Evolutionary conservation across 2,888 invertebrate species (phyloP), one percentile per base, ranked within the genome.

Genomic region (Pristionchus fissidentatus): DNA sequence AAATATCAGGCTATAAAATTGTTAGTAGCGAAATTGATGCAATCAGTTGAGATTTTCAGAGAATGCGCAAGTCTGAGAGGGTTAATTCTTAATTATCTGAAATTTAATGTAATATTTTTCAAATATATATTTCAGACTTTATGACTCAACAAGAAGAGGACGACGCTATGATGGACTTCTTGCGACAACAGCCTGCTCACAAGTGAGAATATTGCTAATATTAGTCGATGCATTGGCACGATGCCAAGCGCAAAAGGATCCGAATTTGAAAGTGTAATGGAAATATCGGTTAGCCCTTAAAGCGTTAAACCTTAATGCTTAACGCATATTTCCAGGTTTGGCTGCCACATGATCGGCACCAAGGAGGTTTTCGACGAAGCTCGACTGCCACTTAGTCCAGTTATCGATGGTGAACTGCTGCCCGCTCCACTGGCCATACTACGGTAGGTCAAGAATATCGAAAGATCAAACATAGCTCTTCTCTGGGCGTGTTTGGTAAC

Each of bases 331-430:
- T 87, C 83, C 84, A 89, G 89, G 85, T 84, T 87, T 52, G 87
- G 86, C n/a, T 84, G 85, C 49, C 86, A 87, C 38, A 87, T 90
- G 90, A 87, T 89, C 73, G 89, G 89, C 38, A 86, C 85, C 46
- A 84, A 85, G 15, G 85, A 86, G 26, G 87, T 91, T 22, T 89
- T 91, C 85, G 84, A 86, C 22, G 89, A 90, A 38, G 85, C 87
- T 26, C 85, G 87, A 13, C 85, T 91, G 8, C 89, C 90, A 0
- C 85, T 91, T 15, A 87, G 90, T 0, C 91, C 91, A 8, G 90
- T 91, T 46, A 85, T 91, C 75, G 91, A 92, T 80, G 91, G 89
- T 29, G 91, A 92, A 19, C 84, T 92, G 29, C 86, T 91, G 10
- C 91, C 91, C 0, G 84, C 84, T 55, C 79, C 86, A 15, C 49